Evolutionary conservation across 1,140 invertebrate genomes (phyloP).

Genomic region (Bombus superbus): DNA sequence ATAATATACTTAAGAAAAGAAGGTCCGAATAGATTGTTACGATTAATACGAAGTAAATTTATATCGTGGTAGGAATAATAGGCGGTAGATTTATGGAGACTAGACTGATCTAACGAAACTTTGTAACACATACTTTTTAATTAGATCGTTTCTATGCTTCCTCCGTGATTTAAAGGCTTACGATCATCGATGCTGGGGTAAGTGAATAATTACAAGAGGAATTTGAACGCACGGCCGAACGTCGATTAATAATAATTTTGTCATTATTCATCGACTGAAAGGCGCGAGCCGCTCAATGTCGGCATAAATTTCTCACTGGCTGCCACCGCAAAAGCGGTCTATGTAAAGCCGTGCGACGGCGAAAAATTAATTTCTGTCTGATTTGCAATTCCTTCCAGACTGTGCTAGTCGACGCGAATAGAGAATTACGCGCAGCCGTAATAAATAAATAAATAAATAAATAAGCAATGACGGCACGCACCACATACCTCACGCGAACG

Average conservation of each 20-base stretch:
- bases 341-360: slow-evolving; percentile 13
- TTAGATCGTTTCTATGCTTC: not conserved
- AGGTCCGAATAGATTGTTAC: no score
- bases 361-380: slow-evolving; percentile 28
- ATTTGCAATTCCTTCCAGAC: slow-evolving; percentile 20
- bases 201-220: not conserved
- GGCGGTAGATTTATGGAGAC: not conserved
- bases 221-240: not conserved
- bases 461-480: slow-evolving; percentile 78
- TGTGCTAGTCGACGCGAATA: not conserved
- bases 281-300: not conserved
- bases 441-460: slow-evolving; percentile 76
- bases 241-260: slow-evolving; percentile 6
- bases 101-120: not conserved
- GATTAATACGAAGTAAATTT: not conserved
- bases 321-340: not conserved
- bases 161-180: not conserved
- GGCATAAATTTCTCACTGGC: slow-evolving; percentile 11
- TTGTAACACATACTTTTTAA: not conserved
- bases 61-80: not conserved
- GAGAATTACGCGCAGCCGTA: slow-evolving; percentile 45
- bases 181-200: not conserved
- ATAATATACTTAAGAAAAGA: not conserved
- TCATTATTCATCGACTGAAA: not conserved
- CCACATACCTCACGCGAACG: slow-evolving; percentile 75